Evolutionary conservation across 1,140 invertebrate genomes (phyloP).

Genomic region (Drosophila oshimai): DNA sequence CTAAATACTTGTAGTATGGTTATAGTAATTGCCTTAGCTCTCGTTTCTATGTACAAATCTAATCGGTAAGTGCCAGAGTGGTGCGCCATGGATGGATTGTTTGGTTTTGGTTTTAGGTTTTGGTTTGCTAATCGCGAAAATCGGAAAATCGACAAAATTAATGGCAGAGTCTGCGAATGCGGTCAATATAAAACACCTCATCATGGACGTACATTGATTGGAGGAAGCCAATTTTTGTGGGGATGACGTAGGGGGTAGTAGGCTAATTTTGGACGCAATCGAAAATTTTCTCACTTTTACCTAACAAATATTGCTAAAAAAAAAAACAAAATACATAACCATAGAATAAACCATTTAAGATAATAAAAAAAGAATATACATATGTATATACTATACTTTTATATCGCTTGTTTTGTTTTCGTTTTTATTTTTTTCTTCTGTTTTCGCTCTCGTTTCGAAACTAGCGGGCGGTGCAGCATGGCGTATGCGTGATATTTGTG

Average conservation of each 20-base stretch:
- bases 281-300: conserved; percentile 30
- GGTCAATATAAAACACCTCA: not conserved
- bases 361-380: conserved; percentile 18
- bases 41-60: conserved; percentile 34
- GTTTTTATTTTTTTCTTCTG: not conserved
- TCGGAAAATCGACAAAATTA: not conserved
- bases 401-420: conserved; percentile 14
- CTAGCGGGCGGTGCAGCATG: conserved; percentile 37
- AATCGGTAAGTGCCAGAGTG: conserved; percentile 27
- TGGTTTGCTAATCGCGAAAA: not conserved
- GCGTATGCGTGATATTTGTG: conserved; percentile 60
- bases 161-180: not conserved
- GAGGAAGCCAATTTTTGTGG: conserved; percentile 18
- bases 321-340: not conserved
- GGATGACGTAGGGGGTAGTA: not conserved
- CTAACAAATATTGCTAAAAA: conserved; percentile 11
- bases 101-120: not conserved
- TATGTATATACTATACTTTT: conserved; percentile 16
- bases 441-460: conserved; percentile 5
- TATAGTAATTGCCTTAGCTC: conserved; percentile 27
- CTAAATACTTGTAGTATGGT: conserved; percentile 37
- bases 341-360: conserved; percentile 38
- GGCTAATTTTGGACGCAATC: conserved; percentile 43
- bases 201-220: conserved; percentile 16
- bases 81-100: conserved; percentile 35